Conservation (phyloP, 1,140 invertebrate species). For the Pseudomyrmex dendroicus region DNA sequence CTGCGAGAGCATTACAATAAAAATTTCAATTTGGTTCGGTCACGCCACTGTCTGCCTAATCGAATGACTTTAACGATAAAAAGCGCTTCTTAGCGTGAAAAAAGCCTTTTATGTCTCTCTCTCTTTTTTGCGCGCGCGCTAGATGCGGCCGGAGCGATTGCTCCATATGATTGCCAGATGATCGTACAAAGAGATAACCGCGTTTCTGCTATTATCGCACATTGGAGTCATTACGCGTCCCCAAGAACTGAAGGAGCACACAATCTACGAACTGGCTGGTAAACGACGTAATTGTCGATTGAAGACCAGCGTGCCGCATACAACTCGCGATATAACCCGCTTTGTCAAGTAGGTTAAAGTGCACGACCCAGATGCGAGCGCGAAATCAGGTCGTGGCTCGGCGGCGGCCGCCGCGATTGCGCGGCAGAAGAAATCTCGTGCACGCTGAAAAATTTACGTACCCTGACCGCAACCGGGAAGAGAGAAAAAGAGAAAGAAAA, state of each 20-base stretch:
- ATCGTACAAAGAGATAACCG: neutral
- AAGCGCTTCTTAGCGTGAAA: neutral
- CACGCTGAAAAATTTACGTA: conserved; percentile 62
- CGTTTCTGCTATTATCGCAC: neutral
- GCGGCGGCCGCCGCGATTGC: conserved; percentile 56
- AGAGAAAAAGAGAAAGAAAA: neutral
- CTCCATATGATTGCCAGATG: neutral
- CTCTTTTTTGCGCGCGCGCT: neutral
- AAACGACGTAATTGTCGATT: conserved; percentile 19
- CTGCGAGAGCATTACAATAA: neutral
- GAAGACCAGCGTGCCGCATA: conserved; percentile 7
- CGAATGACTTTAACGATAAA: no score
- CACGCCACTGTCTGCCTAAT: no score
- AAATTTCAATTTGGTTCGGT: neutral
- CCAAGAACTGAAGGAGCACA: neutral
- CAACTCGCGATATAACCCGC: conserved; percentile 13
- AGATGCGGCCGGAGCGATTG: neutral
- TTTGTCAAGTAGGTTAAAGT: conserved; percentile 54
- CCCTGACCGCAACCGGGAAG: neutral
- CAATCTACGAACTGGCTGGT: neutral
- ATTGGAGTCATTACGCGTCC: neutral
- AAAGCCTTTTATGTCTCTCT: neutral
- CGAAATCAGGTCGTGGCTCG: conserved; percentile 65
- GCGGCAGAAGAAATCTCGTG: conserved; percentile 52
- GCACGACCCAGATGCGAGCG: conserved; percentile 58